Evolutionary conservation across 1,140 invertebrate genomes (phyloP).

Genomic region (Adelges cooleyi): DNA sequence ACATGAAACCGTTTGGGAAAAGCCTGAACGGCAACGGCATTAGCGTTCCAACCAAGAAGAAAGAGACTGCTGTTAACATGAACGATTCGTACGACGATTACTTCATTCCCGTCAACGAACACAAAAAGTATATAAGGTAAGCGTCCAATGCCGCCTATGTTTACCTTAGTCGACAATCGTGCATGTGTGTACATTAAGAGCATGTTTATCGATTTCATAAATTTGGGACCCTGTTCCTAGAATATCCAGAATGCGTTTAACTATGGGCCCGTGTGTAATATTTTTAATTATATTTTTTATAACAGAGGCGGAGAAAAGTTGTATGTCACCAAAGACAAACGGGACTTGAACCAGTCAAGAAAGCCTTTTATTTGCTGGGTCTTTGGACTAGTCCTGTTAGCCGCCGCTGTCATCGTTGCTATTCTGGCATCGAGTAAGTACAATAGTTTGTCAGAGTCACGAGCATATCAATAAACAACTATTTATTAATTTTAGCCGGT

Average conservation of each 20-base stretch:
- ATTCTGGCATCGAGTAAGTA: slow-evolving; percentile 58
- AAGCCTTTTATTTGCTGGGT: slow-evolving; percentile 34
- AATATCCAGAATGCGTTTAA: too few relatives aligned
- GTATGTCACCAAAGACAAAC: slow-evolving; percentile 67
- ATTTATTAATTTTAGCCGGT: too few relatives aligned
- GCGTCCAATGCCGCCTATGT: slow-evolving; percentile 24
- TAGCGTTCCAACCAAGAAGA: slow-evolving; percentile 43
- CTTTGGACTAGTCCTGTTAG: slow-evolving; percentile 45
- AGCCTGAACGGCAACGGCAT: slow-evolving; percentile 34
- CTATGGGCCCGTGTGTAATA: too few relatives aligned
- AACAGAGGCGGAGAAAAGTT: slow-evolving; percentile 55
- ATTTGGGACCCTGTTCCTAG: too few relatives aligned
- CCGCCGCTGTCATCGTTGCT: slow-evolving; percentile 52
- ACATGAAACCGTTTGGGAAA: slow-evolving; percentile 47
- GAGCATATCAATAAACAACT: too few relatives aligned
- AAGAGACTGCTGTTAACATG: slow-evolving; percentile 55
- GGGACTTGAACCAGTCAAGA: slow-evolving; percentile 47
- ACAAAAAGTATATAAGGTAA: slow-evolving; percentile 72
- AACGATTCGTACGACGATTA: slow-evolving; percentile 67
- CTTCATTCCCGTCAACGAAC: slow-evolving; percentile 71
- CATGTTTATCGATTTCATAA: slow-evolving; percentile 39
- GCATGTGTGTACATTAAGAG: too few relatives aligned
- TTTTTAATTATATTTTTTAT: not conserved
- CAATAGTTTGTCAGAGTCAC: too few relatives aligned
- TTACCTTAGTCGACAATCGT: not conserved